Evolutionary conservation across 2,888 invertebrate genomes (phyloP), one percentile per base, ranked within the genome.

Genomic region (Clusia tigrina): DNA sequence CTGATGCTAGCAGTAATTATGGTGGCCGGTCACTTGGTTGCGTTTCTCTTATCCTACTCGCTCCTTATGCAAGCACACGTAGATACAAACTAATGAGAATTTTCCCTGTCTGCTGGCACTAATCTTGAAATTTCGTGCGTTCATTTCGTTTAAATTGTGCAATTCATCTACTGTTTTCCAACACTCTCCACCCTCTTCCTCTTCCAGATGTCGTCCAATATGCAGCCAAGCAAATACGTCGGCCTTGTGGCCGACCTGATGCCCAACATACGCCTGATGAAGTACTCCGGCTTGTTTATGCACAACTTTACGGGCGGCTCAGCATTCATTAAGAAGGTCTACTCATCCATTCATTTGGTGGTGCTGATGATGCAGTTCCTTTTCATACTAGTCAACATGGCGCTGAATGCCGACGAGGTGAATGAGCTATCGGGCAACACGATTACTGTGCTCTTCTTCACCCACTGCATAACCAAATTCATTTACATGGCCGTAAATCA

Each of bases 191-290:
- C 51, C 25, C 54, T n/a, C 42, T 52, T 9, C 15, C 20, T 24
- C 22, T 32, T 54, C 54, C 46, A 64, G 61, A 70, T 70, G 73
- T 53, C 72, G 17, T 63, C 69, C 1, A 58, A 74, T 57, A 77
- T 83, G 78, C 78, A 81, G 67, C 76, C 78, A 20, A 74, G 76
- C 32, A 83, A 82, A 65, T 84, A 82, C 69, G 75, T 76, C 37
- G 93, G 93, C 82, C 89, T 94, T 57, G 93, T 93, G 85, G 89
- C 92, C 80, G 94, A 94, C 81, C 85, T 94, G 75, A 89, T 92
- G 90, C 93, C 93, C 51, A 92, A 93, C 77, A 91, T 94, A 74
- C 87, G 88, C 72, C 80, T 93, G 66, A 93, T 94, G 90, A 90
- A 91, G 81, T 85, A 87, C 26, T 86, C 88, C 2, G 94, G 94